phyloP scores from a whole-genome alignment of 2,797 vertebrate genomes.

The Odontamblyopus lacepedii region DNA sequence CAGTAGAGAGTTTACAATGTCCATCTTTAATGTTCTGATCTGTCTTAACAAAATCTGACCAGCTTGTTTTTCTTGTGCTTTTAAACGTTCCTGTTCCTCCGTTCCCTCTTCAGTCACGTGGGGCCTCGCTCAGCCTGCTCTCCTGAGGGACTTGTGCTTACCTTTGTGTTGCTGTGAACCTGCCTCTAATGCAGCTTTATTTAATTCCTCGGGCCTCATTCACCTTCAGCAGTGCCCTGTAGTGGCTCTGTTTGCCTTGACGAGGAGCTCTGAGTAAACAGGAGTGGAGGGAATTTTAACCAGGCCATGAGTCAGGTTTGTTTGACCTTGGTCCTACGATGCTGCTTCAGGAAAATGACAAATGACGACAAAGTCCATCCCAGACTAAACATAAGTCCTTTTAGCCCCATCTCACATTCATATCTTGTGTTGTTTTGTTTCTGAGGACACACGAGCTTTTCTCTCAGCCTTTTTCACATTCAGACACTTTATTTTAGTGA shows the following conservation, averaged over 20 bases:
- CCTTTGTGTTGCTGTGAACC: constrained; percentile 18
- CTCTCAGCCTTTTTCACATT: not conserved
- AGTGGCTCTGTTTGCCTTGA: constrained; percentile 34
- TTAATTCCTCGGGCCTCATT: constrained; percentile 21
- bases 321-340: constrained; percentile 43
- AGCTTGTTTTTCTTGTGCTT: constrained; percentile 17
- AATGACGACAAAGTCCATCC: constrained; percentile 20
- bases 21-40: too few relatives aligned
- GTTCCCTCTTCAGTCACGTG: not conserved
- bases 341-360: constrained; percentile 34
- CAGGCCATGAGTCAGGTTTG: constrained; percentile 27
- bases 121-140: constrained; percentile 14
- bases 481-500: not conserved
- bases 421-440: constrained; percentile 4
- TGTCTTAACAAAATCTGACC: too few relatives aligned
- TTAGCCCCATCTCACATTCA: constrained; percentile 37
- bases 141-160: constrained; percentile 27
- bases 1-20: too few relatives aligned
- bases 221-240: constrained; percentile 40
- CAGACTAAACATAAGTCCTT: constrained; percentile 17
- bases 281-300: constrained; percentile 41
- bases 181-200: constrained; percentile 17
- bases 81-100: constrained; percentile 38
- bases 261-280: constrained; percentile 43
- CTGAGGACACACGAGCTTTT: not conserved